Conservation (phyloP, 1,140 invertebrate genomes). For the Cepaea nemoralis region DNA sequence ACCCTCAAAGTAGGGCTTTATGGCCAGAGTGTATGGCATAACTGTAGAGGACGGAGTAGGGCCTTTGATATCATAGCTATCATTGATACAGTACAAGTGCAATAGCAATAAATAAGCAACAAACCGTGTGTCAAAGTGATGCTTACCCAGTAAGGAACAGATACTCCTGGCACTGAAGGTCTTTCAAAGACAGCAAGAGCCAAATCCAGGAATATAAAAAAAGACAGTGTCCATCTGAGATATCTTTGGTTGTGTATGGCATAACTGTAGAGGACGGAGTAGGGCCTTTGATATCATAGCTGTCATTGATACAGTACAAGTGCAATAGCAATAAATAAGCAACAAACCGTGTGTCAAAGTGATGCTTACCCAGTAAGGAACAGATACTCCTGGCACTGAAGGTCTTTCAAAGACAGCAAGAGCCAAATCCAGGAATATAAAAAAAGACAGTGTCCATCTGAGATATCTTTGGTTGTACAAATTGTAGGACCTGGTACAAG, state of each 20-base stretch:
- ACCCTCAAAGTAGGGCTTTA: too few species aligned
- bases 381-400: conserved; percentile 60
- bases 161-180: conserved; percentile 45
- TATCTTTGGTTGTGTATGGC: too few species aligned
- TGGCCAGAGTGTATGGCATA: too few species aligned
- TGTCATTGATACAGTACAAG: not conserved
- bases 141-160: conserved; percentile 70
- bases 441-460: conserved; percentile 67
- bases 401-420: conserved; percentile 73
- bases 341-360: not conserved
- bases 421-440: conserved; percentile 70
- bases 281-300: not conserved
- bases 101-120: not conserved
- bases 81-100: not conserved
- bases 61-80: not conserved
- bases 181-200: too few species aligned
- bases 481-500: conserved; percentile 63
- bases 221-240: too few species aligned
- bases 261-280: too few species aligned
- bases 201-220: too few species aligned
- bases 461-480: conserved; percentile 64
- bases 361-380: conserved; percentile 70
- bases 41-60: too few species aligned
- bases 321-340: not conserved
- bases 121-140: not conserved